These are phyloP conservation scores for Busseola fusca DNA, from an alignment of 2,888 invertebrate species.

Conservation along the genomic window DNA sequence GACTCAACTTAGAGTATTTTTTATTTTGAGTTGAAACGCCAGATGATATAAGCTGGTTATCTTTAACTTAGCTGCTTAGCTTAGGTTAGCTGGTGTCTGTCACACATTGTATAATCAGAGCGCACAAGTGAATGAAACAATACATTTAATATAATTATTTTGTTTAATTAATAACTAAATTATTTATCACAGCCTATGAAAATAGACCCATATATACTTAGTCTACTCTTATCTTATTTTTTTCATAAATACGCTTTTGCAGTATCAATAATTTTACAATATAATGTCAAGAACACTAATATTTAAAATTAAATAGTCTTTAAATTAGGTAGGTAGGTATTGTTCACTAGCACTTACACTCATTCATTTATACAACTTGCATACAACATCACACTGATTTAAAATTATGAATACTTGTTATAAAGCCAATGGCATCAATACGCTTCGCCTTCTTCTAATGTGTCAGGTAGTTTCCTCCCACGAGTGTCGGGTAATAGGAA, in stretches of 20 bases:
- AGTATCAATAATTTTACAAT: constrained; percentile 33
- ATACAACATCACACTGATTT: constrained; percentile 29
- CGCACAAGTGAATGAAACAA: constrained; percentile 33
- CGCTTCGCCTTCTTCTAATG: constrained; percentile 93
- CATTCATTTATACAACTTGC: constrained; percentile 29
- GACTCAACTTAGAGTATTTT: no score
- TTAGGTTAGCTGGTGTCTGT: no score
- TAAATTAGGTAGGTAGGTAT: constrained; percentile 41
- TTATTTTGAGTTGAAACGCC: no score
- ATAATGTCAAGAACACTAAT: constrained; percentile 30
- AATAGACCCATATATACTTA: constrained; percentile 63
- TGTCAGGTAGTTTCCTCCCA: constrained; percentile 93
- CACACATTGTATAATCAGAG: no score
- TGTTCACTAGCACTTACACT: constrained; percentile 38
- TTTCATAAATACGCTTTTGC: constrained; percentile 39
- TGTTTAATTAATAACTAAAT: constrained; percentile 54
- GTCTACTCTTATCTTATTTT: constrained; percentile 47
- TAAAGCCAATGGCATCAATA: constrained; percentile 54
- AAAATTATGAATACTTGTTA: constrained; percentile 64
- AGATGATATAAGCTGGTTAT: no score
- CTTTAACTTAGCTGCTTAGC: no score
- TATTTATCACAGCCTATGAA: constrained; percentile 80
- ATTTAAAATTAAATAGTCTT: constrained; percentile 47
- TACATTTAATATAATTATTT: constrained; percentile 2
- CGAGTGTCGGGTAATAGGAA: constrained; percentile 93